phyloP scores from a whole-genome alignment of 2,113 vertebrate species.

The Halcyon senegalensis region DNA sequence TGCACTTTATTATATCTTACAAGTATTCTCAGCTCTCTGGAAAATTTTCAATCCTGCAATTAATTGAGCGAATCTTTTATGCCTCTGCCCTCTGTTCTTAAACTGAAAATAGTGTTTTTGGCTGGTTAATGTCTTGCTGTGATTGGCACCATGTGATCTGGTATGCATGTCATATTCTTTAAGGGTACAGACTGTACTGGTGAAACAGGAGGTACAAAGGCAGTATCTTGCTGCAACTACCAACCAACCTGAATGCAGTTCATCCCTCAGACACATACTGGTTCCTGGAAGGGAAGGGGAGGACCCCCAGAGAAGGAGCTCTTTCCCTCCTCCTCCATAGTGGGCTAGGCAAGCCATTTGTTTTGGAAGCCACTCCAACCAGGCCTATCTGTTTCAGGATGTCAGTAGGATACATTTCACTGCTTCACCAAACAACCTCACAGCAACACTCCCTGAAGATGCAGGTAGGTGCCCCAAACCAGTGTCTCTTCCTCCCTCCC shows the following conservation, averaged over 20 bases:
- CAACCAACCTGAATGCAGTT: not conserved
- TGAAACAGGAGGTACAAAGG: not conserved
- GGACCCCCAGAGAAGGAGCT: not conserved
- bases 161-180: not conserved
- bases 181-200: not conserved
- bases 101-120: not conserved
- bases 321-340: not conserved
- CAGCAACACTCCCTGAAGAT: not conserved
- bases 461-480: not conserved
- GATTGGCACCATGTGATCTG: not conserved
- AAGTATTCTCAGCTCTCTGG: not conserved
- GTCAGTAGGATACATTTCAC: slow-evolving; percentile 4
- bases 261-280: not conserved
- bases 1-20: not conserved
- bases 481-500: not conserved
- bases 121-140: not conserved
- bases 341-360: not conserved
- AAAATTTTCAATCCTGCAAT: slow-evolving; percentile 16
- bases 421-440: not conserved
- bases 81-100: not conserved
- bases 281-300: not conserved
- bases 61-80: slow-evolving; percentile 13
- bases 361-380: not conserved
- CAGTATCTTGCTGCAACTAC: not conserved
- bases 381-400: slow-evolving; percentile 26